Base-by-base conservation (phyloP, 2,888 invertebrate species). In the Erannis defoliaria region DNA sequence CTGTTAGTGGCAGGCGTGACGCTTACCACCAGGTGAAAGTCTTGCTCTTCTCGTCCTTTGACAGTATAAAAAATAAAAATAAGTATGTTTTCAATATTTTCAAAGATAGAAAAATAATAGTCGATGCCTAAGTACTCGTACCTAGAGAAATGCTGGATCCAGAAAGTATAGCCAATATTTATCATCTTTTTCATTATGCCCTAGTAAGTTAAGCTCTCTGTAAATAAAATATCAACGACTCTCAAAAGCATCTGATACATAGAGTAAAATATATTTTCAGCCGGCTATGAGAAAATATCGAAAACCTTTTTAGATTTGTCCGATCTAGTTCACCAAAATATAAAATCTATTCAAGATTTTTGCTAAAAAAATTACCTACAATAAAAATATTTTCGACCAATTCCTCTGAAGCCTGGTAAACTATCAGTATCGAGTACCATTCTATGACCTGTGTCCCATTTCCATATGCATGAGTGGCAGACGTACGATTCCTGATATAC, bases 391-490 rank as follows among this genome's bases (percentile, higher is more conserved):
- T 51, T 49, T 29, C 38, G 12, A 21, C 43, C 53, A 64, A 64
- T 65, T 55, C 43, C 53, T 62, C 37, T n/a, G 57, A 65, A 65
- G 53, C 42, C 48, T 57, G 35, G 56, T 53, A 66, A 66, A 66
- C 55, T 60, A 61, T 65, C 53, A 61, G 59, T 54, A 50, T 63
- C 57, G 55, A 50, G 62, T 58, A 85, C 86, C 31, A 53, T 54
- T 85, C 83, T 81, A 86, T 84, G 87, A 86, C 86, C 89, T 89
- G 86, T 88, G 82, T 84, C 84, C 80, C 82, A 81, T 88, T 89
- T 92, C 89, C 92, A 91, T 92, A 92, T 91, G 89, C 90, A 91
- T 91, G 91, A 90, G 85, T 81, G 77, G 79, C 77, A 80, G 82
- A 81, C 81, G 74, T 75, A 78, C 82, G 77, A 70, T 70, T 63